A percentile compares a stretch with the other conserved stretches of the same genome.
phyloP scores from a whole-genome alignment of 2,797 vertebrate genomes.

The Rhadinocentrus ornatus region DNA sequence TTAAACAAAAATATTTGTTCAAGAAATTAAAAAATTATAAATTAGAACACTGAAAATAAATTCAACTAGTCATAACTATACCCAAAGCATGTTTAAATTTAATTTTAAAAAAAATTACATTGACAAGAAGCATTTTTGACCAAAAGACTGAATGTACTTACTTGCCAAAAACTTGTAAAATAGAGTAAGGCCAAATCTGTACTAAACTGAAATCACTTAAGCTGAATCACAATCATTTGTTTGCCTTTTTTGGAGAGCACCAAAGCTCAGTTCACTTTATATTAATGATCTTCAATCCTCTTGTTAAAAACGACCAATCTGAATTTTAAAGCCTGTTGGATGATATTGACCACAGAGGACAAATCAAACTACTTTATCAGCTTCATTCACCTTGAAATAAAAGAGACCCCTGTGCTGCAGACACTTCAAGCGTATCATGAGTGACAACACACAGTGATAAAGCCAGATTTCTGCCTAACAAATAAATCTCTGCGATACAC shows the following conservation, averaged over 20 bases:
- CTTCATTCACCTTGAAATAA: constrained; percentile 55
- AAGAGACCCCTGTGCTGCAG: constrained; percentile 38
- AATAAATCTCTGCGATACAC: constrained; percentile 39
- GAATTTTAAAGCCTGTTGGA: constrained; percentile 47
- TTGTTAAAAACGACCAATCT: constrained; percentile 46
- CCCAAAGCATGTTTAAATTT: background rate
- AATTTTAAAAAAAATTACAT: background rate
- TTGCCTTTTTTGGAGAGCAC: constrained; percentile 29
- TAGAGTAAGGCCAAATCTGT: constrained; percentile 7
- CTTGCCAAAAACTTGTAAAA: constrained; percentile 2
- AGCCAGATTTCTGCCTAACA: constrained; percentile 21
- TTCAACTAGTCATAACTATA: background rate
- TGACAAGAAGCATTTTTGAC: background rate
- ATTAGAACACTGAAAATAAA: too few relatives aligned
- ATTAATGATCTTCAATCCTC: constrained; percentile 34
- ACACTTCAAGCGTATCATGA: constrained; percentile 34
- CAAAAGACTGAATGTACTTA: background rate
- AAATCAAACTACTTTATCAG: constrained; percentile 42
- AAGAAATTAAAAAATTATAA: too few relatives aligned
- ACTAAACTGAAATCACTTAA: constrained; percentile 20
- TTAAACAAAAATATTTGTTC: too few relatives aligned
- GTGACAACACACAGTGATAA: constrained; percentile 26
- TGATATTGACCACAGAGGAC: constrained; percentile 57
- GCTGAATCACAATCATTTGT: constrained; percentile 22
- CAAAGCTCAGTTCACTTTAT: constrained; percentile 30